Base-by-base conservation (phyloP, 2,113 vertebrate genomes). In the Burhinus bistriatus region DNA sequence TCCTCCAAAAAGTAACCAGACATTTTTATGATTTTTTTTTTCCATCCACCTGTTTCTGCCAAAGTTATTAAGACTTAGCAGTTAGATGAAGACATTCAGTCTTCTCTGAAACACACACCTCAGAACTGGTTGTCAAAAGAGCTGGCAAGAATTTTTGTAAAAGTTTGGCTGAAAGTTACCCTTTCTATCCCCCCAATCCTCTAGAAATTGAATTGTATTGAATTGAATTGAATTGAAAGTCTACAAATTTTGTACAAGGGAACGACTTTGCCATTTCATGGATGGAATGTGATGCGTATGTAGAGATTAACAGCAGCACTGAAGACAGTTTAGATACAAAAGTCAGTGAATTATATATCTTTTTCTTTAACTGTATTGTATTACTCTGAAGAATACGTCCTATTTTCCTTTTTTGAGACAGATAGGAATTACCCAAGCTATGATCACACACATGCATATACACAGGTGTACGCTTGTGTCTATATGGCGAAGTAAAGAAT, bases 1-100 rank as follows among this genome's bases (percentile, higher is more conserved):
- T 72, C 14, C 30, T 94, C 69, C 38, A 77, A 83, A 96, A 89
- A 93, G 83, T 59, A 91, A 57, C 6, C 16, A 27, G 22, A 86
- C n/a, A 23, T 87, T 83, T 75, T 70, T 54, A 25, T 84, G 22
- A 19, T 8, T 51, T 51, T 54, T 69, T 52, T 55, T 38, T 91
- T 10, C 52, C 45, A 38, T 81, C 16, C 61, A 89, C 75, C 71
- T 81, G 52, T 79, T 93, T 96, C n/a, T 87, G 45, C 25, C 25
- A 52, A 49, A 92, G 49, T 45, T 55, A 68, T 76, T 91, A 94
- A 81, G 18, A 45, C 66, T 94, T 57, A 81, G 47, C 40, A 90
- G 61, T 55, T 90, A 87, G 47, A 68, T 75, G 29, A 81, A 93
- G 90, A 54, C 27, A 80, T 38, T 85, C 2, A 0, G 34, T 81